Percentiles rank a stretch among this genome's conserved stretches.
These are phyloP conservation scores for Echiichthys vipera DNA, from an alignment of 2,797 vertebrate genomes.

Conservation along the genomic window DNA sequence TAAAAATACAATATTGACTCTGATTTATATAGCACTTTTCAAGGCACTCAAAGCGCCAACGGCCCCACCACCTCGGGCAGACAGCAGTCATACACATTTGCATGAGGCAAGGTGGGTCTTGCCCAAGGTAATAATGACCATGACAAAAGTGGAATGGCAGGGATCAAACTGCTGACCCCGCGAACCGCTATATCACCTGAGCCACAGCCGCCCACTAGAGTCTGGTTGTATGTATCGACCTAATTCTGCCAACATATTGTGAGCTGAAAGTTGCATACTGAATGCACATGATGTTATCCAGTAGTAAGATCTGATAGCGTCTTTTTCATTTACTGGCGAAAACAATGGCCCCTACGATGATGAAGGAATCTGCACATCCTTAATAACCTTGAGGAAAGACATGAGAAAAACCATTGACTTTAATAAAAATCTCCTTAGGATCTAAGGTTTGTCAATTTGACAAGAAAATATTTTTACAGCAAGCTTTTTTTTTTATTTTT, in stretches of 20 bases:
- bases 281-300: slow-evolving; percentile 41
- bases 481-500: slow-evolving; percentile 20
- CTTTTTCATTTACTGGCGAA: slow-evolving; percentile 66
- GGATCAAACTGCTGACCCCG: too few relatives aligned
- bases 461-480: slow-evolving; percentile 36
- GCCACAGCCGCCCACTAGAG: too few relatives aligned
- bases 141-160: too few relatives aligned
- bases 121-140: too few relatives aligned
- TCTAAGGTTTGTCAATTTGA: slow-evolving; percentile 35
- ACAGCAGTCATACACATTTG: too few relatives aligned
- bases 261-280: slow-evolving; percentile 33
- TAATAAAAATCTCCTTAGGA: slow-evolving; percentile 53
- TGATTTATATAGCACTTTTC: too few relatives aligned
- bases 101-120: too few relatives aligned
- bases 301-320: slow-evolving; percentile 49
- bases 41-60: too few relatives aligned
- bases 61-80: too few relatives aligned
- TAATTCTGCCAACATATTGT: background rate
- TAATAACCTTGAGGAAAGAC: slow-evolving; percentile 73
- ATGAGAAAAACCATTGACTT: slow-evolving; percentile 61
- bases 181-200: too few relatives aligned
- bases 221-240: background rate
- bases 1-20: too few relatives aligned
- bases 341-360: slow-evolving; percentile 51
- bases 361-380: slow-evolving; percentile 46